Evolutionary conservation across 2,113 vertebrate species (phyloP).

Genomic region (Cyprinodon brontotheroides): DNA sequence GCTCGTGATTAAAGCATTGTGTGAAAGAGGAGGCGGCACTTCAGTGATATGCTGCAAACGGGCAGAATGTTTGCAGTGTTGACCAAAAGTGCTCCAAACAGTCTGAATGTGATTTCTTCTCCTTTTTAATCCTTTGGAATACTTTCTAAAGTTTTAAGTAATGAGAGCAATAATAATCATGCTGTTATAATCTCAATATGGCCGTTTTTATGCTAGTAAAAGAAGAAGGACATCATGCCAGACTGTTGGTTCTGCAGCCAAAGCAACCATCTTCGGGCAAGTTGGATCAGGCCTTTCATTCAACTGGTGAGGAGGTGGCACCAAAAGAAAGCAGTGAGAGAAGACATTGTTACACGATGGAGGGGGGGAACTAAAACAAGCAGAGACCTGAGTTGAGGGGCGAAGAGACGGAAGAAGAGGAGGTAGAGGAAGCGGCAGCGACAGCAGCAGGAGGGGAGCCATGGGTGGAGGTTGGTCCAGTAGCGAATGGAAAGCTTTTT

Average conservation of each 20-base stretch:
- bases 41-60: slow-evolving; percentile 45
- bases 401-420: slow-evolving; percentile 75
- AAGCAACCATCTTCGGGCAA: slow-evolving; percentile 43
- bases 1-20: slow-evolving; percentile 40
- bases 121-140: slow-evolving; percentile 27
- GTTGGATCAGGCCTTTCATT: slow-evolving; percentile 35
- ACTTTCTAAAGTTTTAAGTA: slow-evolving; percentile 13
- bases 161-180: not conserved
- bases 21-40: slow-evolving; percentile 48
- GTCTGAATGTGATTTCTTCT: slow-evolving; percentile 48
- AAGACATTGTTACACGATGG: slow-evolving; percentile 49
- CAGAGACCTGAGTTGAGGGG: slow-evolving; percentile 77
- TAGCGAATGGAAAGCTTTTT: slow-evolving; percentile 76
- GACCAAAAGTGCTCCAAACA: slow-evolving; percentile 55
- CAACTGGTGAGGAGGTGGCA: slow-evolving; percentile 39
- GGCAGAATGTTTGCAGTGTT: slow-evolving; percentile 49
- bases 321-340: slow-evolving; percentile 46
- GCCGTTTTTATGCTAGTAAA: slow-evolving; percentile 18
- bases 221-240: slow-evolving; percentile 49
- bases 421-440: slow-evolving; percentile 66
- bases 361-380: slow-evolving; percentile 73
- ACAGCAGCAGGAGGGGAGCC: slow-evolving; percentile 71
- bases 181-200: not conserved
- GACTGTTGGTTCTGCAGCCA: slow-evolving; percentile 56
- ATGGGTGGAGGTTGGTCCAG: slow-evolving; percentile 75